Evolutionary conservation across 2,797 vertebrate genomes (phyloP), one percentile per base, ranked within the genome.

Genomic region (Chrysocyon brachyurus): DNA sequence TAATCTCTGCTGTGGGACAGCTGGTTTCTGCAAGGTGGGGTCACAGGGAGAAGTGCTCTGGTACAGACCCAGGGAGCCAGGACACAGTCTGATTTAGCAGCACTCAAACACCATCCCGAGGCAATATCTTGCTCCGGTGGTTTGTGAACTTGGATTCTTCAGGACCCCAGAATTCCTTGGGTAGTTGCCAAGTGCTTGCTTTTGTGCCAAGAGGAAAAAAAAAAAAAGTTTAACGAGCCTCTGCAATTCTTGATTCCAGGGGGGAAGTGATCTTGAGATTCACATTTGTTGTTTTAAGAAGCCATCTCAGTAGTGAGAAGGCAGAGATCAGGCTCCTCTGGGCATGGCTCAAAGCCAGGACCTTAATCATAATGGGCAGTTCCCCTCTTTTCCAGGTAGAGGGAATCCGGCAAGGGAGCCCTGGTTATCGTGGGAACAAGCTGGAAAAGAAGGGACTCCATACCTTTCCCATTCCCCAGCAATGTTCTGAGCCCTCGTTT

Each of bases 141-240:
- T 97, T 97, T 89, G 82, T 96, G 96, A 96, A 96, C 94, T 94
- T 97, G 95, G 88, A 96, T 96, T 87, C 75, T 96, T 73, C 36
- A 86, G 92, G 97, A 96, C 87, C 83, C 97, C 49, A 79, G 92
- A 89, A 97, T 97, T 96, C 90, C 49, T 75, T 96, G 95, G 91
- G 73, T 79, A 92, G 66, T 49, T 97, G 96, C 94, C 97, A 98
- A 79, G 84, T 88, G 70, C 56, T 93, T 88, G 70, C 56, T 93
- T 96, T 84, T 61, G 68, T 97, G 96, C 96, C 94, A 97, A 97
- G 78, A 72, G 66, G 40, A 16, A 68, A 68, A 72, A 26, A 77
- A 46, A 66, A 75, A 46, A 87, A 52, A 61, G 59, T 33, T 84
- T 96, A 96, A 98, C 61, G 87, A 97, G 85, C 54, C 86, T 96